Conservation (phyloP, 30 jellyfish, hydroid and myxozoan species). For the Aurelia aurita region DNA sequence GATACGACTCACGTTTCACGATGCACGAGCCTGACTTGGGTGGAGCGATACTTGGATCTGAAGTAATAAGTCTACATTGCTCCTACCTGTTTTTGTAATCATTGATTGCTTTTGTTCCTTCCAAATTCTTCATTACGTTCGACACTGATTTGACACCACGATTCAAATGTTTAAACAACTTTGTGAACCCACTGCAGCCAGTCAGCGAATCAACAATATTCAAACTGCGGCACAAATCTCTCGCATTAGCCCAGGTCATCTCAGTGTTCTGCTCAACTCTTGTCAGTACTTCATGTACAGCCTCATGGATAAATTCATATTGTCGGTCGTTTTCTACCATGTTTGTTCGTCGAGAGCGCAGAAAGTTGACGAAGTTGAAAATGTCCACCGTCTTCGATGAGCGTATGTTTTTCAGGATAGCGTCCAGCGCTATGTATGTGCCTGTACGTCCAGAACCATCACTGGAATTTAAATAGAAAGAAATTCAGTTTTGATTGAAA, state of each 20-base stretch:
- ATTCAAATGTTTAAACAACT: constrained; percentile 50
- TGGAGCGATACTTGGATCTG: no score
- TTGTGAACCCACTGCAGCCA: constrained; percentile 72
- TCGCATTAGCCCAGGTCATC: constrained; percentile 62
- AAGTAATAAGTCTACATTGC: no score
- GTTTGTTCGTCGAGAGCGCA: constrained; percentile 64
- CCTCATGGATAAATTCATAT: constrained; percentile 82
- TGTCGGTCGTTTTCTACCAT: constrained; percentile 78
- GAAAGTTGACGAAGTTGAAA: constrained; percentile 79
- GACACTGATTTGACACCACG: constrained; percentile 44
- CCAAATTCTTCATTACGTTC: constrained; percentile 36
- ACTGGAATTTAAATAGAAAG: constrained; percentile 8
- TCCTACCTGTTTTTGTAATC: constrained; percentile 74
- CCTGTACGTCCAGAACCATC: constrained; percentile 91
- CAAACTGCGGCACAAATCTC: constrained; percentile 32
- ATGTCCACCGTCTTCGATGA: constrained; percentile 61
- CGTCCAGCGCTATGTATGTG: constrained; percentile 80
- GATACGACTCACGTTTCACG: no score
- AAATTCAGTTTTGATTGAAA: no score
- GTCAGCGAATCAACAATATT: constrained; percentile 61
- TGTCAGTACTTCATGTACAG: constrained; percentile 43
- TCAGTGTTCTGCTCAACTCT: constrained; percentile 31
- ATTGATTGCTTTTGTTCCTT: constrained; percentile 63
- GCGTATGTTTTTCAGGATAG: constrained; percentile 67
- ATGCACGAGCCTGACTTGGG: no score